Conservation (phyloP, 2,797 vertebrate genomes). For the Pseudochromis fuscus region DNA sequence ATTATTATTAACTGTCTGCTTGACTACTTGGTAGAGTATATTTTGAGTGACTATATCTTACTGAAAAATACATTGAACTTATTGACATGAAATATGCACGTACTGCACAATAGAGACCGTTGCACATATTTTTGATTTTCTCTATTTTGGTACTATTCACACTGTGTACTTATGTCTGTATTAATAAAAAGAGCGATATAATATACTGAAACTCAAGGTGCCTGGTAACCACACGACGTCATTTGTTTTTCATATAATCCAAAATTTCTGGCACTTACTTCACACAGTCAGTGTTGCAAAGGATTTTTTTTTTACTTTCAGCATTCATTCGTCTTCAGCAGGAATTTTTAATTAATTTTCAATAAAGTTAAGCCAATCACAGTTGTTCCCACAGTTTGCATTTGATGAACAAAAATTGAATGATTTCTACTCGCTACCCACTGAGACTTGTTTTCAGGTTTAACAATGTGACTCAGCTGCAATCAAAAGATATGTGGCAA, state of each 20-base stretch:
- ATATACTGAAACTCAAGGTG: not conserved
- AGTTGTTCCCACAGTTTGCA: not conserved
- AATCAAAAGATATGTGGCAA: not conserved
- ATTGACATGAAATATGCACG: too few relatives aligned
- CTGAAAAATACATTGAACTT: too few relatives aligned
- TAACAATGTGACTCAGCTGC: not conserved
- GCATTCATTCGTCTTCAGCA: too few relatives aligned
- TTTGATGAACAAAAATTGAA: not conserved
- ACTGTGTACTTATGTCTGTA: too few relatives aligned
- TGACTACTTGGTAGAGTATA: too few relatives aligned
- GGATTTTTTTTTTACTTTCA: not conserved
- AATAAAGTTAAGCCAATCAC: slow-evolving; percentile 2
- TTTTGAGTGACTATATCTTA: too few relatives aligned
- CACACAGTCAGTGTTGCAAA: not conserved
- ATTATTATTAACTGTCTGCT: too few relatives aligned
- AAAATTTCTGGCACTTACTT: slow-evolving; percentile 6
- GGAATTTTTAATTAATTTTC: too few relatives aligned
- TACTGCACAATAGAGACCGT: too few relatives aligned
- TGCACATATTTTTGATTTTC: too few relatives aligned
- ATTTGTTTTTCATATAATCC: slow-evolving; percentile 2
- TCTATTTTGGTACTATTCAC: too few relatives aligned
- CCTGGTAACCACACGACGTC: not conserved
- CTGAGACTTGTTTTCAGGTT: not conserved
- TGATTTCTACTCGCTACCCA: too few relatives aligned
- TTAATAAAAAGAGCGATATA: slow-evolving; percentile 3